These are phyloP conservation scores for Eleutherodactylus coqui DNA, from an alignment of 2,797 vertebrate species.

Conservation along the genomic window DNA sequence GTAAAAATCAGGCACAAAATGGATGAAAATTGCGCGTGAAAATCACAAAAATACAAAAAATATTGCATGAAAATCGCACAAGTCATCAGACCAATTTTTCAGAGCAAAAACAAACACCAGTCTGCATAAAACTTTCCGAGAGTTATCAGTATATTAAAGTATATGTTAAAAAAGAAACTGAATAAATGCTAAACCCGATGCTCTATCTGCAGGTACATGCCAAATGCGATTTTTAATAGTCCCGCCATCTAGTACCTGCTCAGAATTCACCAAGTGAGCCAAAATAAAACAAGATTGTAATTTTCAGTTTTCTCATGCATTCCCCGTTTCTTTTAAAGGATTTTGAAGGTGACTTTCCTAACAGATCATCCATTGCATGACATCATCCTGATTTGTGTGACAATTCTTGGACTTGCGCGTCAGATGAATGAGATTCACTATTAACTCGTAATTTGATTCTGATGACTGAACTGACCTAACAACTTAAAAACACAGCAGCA, in stretches of 20 bases:
- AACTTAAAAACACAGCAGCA: conserved; percentile 60
- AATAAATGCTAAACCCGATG: not conserved
- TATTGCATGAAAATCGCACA: no score
- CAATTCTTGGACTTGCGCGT: conserved; percentile 52
- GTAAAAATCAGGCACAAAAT: no score
- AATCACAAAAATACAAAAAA: no score
- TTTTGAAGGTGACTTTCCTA: conserved; percentile 54
- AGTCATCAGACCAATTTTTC: no score
- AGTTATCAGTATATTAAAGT: not conserved
- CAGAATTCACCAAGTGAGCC: not conserved
- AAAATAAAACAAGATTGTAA: not conserved
- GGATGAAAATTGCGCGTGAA: no score
- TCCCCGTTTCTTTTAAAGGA: not conserved
- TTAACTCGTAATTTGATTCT: conserved; percentile 58
- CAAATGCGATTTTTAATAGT: not conserved
- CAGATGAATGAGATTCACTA: conserved; percentile 61
- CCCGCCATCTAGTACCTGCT: not conserved
- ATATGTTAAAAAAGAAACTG: not conserved
- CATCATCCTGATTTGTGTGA: conserved; percentile 61
- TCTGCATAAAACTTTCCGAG: no score
- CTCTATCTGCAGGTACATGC: not conserved
- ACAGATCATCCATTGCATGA: conserved; percentile 61
- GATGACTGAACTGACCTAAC: conserved; percentile 56
- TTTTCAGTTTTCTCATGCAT: not conserved
- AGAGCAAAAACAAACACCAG: no score